These are phyloP conservation scores for Brachyhypopomus gauderio DNA, from an alignment of 2,113 vertebrate genomes.

Conservation along the genomic window DNA sequence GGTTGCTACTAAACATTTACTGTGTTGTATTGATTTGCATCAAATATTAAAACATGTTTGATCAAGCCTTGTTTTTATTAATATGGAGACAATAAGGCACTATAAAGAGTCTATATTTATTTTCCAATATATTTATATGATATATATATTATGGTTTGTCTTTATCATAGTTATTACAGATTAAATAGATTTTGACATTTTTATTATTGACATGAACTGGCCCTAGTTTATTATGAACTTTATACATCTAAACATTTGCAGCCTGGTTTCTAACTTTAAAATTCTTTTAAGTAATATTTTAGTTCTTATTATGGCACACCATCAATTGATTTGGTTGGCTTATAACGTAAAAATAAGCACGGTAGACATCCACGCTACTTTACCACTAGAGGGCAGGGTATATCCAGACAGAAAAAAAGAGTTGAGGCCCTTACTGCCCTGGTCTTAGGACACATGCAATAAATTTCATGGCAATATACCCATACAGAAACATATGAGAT, in stretches of 20 bases:
- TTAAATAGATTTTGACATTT: neutral
- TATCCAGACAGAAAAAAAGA: slow-evolving; percentile 39
- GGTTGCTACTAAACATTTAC: slow-evolving; percentile 13
- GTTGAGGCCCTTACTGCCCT: neutral
- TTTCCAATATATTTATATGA: too few relatives aligned
- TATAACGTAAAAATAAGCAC: too few relatives aligned
- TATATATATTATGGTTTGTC: too few relatives aligned
- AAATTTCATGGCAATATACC: slow-evolving; percentile 8
- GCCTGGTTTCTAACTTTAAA: neutral
- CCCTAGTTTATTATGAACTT: neutral
- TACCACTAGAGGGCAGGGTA: slow-evolving; percentile 76
- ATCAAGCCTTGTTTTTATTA: slow-evolving; percentile 3
- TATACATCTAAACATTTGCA: neutral
- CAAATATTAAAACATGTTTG: slow-evolving; percentile 17
- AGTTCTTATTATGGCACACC: too few relatives aligned
- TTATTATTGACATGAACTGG: neutral
- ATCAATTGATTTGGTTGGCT: neutral
- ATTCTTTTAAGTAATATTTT: too few relatives aligned
- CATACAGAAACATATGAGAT: neutral
- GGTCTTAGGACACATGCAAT: slow-evolving; percentile 9
- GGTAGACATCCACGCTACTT: neutral
- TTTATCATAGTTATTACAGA: neutral
- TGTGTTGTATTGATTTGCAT: neutral
- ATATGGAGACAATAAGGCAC: neutral
- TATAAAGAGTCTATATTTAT: neutral